Conservation (phyloP, 2,888 invertebrate species). For the Andrena chrysosceles region DNA sequence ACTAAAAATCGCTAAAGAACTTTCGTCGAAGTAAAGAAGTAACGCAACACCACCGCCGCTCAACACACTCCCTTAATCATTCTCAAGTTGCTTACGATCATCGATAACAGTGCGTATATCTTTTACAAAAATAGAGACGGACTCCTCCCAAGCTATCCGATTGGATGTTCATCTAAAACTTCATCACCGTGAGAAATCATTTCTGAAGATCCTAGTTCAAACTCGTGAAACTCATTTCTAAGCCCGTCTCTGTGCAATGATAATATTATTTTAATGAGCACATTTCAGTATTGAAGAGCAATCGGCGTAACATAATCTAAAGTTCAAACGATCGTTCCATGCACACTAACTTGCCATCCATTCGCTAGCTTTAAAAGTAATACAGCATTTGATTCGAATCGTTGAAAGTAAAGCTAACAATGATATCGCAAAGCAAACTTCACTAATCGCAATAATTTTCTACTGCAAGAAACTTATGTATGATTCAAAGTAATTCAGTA, state of each 20-base stretch:
- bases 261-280: constrained; percentile 46
- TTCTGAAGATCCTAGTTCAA: neutral
- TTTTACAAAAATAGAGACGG: constrained; percentile 57
- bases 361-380: neutral
- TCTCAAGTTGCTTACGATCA: constrained; percentile 43
- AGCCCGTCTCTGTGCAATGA: constrained; percentile 57
- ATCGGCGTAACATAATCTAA: constrained; percentile 42
- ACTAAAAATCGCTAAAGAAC: constrained; percentile 57
- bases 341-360: constrained; percentile 49
- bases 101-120: constrained; percentile 48
- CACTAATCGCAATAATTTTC: too few relatives aligned
- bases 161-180: constrained; percentile 17
- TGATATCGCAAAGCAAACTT: too few relatives aligned
- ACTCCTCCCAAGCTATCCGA: constrained; percentile 14
- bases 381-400: too few relatives aligned
- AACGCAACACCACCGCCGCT: constrained; percentile 30
- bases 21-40: constrained; percentile 43
- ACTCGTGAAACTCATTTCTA: constrained; percentile 34
- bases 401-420: constrained; percentile 7
- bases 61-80: constrained; percentile 36
- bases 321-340: constrained; percentile 52
- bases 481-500: too few relatives aligned
- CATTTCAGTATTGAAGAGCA: constrained; percentile 41
- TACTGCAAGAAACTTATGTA: too few relatives aligned
- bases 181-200: constrained; percentile 2